phyloP scores from a whole-genome alignment of 2,888 invertebrate species.

The Colostygia pectinataria region DNA sequence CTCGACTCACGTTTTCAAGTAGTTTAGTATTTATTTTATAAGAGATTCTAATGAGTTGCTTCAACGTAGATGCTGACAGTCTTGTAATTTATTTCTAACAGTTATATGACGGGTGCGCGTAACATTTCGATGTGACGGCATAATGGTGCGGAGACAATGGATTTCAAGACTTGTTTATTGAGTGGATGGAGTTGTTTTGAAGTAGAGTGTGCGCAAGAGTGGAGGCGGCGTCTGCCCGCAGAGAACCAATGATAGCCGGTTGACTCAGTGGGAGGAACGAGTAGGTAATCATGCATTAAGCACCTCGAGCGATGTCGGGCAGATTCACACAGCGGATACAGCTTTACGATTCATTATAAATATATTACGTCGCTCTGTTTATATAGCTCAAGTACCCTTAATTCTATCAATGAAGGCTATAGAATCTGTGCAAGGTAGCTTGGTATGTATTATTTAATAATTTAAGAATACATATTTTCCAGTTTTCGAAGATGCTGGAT shows the following conservation, averaged over 20 bases:
- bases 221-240: constrained; percentile 70
- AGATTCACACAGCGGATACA: constrained; percentile 60
- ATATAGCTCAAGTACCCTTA: constrained; percentile 40
- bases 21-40: constrained; percentile 39
- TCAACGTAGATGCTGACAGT: constrained; percentile 38
- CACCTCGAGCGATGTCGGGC: constrained; percentile 51
- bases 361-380: constrained; percentile 46
- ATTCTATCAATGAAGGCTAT: constrained; percentile 43
- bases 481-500: too few relatives aligned
- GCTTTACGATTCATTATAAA: constrained; percentile 56
- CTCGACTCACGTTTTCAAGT: constrained; percentile 21
- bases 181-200: constrained; percentile 78
- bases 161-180: constrained; percentile 79
- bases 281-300: constrained; percentile 67
- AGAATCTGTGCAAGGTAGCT: constrained; percentile 46
- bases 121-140: constrained; percentile 66
- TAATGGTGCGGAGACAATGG: constrained; percentile 76
- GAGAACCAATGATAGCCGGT: constrained; percentile 72
- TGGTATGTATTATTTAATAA: constrained; percentile 6
- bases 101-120: constrained; percentile 66
- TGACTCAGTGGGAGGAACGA: constrained; percentile 72
- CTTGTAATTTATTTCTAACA: constrained; percentile 63
- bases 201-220: constrained; percentile 74
- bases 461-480: not conserved
- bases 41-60: constrained; percentile 49